Evolutionary conservation across 1,140 invertebrate species (phyloP), one percentile per base, ranked within the genome.

Genomic region (Caenorhabditis latens): DNA sequence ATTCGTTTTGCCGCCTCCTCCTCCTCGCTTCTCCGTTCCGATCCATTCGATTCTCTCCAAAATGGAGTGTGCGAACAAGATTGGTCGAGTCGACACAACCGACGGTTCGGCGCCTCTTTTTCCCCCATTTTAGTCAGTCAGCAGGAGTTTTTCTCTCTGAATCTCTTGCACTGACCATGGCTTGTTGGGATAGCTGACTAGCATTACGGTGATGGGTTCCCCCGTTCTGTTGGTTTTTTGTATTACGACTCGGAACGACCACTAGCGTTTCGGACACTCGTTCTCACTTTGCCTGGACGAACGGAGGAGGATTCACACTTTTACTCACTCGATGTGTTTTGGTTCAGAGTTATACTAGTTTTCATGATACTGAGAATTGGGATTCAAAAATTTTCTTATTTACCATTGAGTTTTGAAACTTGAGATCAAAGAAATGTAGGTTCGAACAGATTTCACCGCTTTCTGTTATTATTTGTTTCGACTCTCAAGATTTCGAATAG

Each of bases 21-120:
- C 65, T 13, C 2, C 32, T 32, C 32, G 32, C 32, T n/a, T 32
- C 32, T 32, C 32, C 40, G 11, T 19, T 67, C 63, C 63, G 63
- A 67, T 40, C 32, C 63, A 40, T 67, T 67, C 32, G 32, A 32
- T 67, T 67, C 63, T 14, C 19, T 48, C 19, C 67, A n/a, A 79
- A 79, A 79, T 79, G 43, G 71, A 79, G 71, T 63, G 61, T 63
- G 61, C 53, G 71, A 79, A 79, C 71, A 79, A 71, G 65, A 71
- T 71, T 71, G 65, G 65, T 43, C 65, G n/a, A 32, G 32, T 32
- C 9, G 11, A 50, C 6, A 11, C 6, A n/a, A 4, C n/a, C 43
- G 71, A 50, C 71, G 43, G 71, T 79, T 79, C 46, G 71, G 71
- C 71, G 71, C 71, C 71, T 50, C 24, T 79, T 79, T 75, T 75